Conservation (phyloP, 2,113 vertebrate species). For the Strigops habroptila region DNA sequence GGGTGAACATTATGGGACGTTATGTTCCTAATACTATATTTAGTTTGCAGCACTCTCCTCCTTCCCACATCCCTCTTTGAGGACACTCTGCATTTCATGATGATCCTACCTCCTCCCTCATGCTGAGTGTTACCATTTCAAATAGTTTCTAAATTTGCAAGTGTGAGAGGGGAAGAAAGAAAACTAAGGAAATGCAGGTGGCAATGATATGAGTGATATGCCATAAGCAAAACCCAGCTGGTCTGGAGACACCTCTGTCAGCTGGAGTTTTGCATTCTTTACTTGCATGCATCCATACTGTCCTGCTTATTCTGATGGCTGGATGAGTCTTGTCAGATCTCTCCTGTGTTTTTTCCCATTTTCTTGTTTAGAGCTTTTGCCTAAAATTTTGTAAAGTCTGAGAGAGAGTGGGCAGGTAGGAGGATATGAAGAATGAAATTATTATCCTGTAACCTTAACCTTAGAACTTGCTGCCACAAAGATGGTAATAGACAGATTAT, state of each 20-base stretch:
- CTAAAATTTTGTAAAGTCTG: background rate
- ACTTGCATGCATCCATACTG: background rate
- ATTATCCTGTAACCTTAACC: slow-evolving; percentile 57
- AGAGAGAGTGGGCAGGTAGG: background rate
- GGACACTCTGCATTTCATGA: background rate
- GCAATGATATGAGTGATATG: background rate
- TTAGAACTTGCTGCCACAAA: slow-evolving; percentile 30
- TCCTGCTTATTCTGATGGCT: background rate
- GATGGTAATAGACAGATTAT: background rate
- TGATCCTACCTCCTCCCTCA: background rate
- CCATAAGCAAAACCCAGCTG: background rate
- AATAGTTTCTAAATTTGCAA: slow-evolving; percentile 10
- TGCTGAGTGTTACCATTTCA: background rate
- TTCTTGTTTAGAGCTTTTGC: background rate
- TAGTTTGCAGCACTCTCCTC: background rate
- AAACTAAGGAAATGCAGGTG: background rate
- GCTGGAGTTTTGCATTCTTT: background rate
- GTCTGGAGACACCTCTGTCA: background rate
- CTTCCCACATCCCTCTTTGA: background rate
- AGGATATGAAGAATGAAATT: background rate
- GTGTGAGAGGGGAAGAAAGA: background rate
- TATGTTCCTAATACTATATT: background rate
- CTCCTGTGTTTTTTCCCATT: background rate
- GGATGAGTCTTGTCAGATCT: background rate
- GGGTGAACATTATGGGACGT: background rate